These are phyloP conservation scores for Sipha maydis DNA, from an alignment of 2,888 invertebrate species.

Conservation along the genomic window DNA sequence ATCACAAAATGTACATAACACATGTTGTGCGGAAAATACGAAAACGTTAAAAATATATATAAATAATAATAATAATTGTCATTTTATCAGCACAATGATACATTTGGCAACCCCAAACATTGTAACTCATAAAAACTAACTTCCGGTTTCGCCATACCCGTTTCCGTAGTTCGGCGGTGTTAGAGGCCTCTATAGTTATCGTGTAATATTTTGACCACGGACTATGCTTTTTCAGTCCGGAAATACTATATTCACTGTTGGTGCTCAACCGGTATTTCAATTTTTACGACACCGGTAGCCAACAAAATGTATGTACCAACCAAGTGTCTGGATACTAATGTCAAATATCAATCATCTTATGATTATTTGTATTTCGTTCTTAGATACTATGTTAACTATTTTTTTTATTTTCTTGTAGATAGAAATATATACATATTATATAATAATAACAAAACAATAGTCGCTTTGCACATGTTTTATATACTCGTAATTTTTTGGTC, in stretches of 20 bases:
- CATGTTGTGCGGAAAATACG: background rate
- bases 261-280: conserved; percentile 42
- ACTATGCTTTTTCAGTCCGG: conserved; percentile 18
- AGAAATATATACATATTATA: no score
- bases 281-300: background rate
- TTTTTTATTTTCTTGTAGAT: no score
- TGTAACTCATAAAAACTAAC: conserved; percentile 52
- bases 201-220: conserved; percentile 20
- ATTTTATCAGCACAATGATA: background rate
- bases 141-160: conserved; percentile 27
- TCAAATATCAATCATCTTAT: background rate
- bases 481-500: no score
- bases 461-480: no score
- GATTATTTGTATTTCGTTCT: no score
- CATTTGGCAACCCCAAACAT: conserved; percentile 18
- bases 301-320: background rate
- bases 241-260: conserved; percentile 20
- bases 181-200: conserved; percentile 24
- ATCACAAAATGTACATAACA: background rate
- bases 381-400: no score
- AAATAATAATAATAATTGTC: background rate
- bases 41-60: background rate
- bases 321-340: background rate
- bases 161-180: conserved; percentile 28
- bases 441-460: no score